These are phyloP conservation scores for Thomomys bottae DNA, from an alignment of 2,113 vertebrate species.

Conservation along the genomic window DNA sequence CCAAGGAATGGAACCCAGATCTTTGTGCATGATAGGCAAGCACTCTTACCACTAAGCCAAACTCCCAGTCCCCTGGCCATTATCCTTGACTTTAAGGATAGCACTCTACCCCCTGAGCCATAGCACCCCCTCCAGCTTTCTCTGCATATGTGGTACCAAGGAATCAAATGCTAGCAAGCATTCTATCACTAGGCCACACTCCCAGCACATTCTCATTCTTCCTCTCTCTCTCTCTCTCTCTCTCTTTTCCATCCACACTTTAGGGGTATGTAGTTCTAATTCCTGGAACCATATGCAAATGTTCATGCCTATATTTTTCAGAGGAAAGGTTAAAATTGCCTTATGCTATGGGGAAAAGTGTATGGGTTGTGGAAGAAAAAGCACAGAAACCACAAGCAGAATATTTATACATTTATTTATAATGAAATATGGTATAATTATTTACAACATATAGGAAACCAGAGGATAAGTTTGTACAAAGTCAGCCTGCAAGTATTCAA, in stretches of 20 bases:
- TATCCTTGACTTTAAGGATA: too few species aligned
- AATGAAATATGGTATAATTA: constrained; percentile 83
- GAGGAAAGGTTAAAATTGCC: neutral
- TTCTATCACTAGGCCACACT: too few species aligned
- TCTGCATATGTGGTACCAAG: too few species aligned
- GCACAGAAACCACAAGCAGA: constrained; percentile 19
- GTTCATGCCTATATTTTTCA: neutral
- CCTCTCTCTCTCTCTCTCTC: too few species aligned
- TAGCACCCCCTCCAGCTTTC: too few species aligned
- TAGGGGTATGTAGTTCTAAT: neutral
- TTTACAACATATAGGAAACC: constrained; percentile 85
- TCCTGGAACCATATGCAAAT: neutral
- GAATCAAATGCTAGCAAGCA: too few species aligned
- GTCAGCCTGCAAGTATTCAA: constrained; percentile 65
- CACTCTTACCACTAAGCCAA: too few species aligned
- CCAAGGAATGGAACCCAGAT: too few species aligned
- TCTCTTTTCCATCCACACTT: neutral
- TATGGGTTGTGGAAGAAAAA: neutral
- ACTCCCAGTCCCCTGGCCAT: too few species aligned
- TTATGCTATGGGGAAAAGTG: neutral
- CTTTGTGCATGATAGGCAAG: too few species aligned
- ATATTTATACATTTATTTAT: constrained; percentile 87
- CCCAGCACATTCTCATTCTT: too few species aligned
- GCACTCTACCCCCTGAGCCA: too few species aligned
- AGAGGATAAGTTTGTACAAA: constrained; percentile 75